A percentile compares a stretch with the other conserved stretches of the same genome.
phyloP scores from a whole-genome alignment of 2,888 invertebrate genomes.

The Gnatocerus cornutus region DNA sequence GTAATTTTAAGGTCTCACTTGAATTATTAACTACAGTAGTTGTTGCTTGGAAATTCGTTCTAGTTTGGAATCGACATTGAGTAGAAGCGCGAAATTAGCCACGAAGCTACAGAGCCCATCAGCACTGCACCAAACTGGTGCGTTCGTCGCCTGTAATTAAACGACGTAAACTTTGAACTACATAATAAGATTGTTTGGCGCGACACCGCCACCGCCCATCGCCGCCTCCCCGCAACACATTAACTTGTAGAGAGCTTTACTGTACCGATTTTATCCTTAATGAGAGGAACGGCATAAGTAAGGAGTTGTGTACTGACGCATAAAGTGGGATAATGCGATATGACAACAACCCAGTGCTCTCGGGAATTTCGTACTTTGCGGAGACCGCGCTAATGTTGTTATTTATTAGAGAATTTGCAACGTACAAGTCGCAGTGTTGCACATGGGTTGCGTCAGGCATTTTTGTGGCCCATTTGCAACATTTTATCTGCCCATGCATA shows the following conservation, averaged over 20 bases:
- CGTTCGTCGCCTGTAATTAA: constrained; percentile 55
- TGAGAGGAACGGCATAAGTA: constrained; percentile 57
- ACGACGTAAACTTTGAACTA: constrained; percentile 59
- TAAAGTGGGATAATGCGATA: constrained; percentile 50
- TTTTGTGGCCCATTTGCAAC: constrained; percentile 2
- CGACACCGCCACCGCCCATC: constrained; percentile 50
- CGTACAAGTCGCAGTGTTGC: neutral
- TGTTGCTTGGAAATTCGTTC: neutral
- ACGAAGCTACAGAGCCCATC: constrained; percentile 9
- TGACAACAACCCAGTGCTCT: constrained; percentile 49
- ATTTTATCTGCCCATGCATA: constrained; percentile 7
- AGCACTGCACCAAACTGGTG: constrained; percentile 32
- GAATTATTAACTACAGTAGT: neutral
- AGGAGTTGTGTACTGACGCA: constrained; percentile 57
- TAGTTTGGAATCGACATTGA: neutral
- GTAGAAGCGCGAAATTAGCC: neutral
- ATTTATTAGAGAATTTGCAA: constrained; percentile 44
- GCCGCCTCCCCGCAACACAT: constrained; percentile 52
- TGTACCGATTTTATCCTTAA: constrained; percentile 57
- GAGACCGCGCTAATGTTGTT: constrained; percentile 45
- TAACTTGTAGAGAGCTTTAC: constrained; percentile 55
- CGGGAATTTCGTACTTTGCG: constrained; percentile 45
- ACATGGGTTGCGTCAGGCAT: neutral
- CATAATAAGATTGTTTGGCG: constrained; percentile 59
- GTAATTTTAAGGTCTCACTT: constrained; percentile 31